Evolutionary conservation across 2,797 vertebrate species (phyloP), one percentile per base, ranked within the genome.

Genomic region (Discoglossus pictus): DNA sequence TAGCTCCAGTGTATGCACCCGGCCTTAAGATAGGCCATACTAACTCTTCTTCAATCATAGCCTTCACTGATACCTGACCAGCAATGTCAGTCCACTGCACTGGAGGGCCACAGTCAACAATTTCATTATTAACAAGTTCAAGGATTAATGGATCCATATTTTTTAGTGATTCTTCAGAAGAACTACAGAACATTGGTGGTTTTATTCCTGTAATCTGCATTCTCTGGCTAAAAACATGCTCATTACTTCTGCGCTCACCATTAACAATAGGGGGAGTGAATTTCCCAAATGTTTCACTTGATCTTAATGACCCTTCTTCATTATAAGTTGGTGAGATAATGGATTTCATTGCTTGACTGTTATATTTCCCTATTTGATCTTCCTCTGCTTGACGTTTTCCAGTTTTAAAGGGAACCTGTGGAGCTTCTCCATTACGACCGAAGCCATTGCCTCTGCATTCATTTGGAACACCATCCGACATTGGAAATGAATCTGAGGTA

Each of bases 11-110:
- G 70, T 75, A 90, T 9, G 80, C 83, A 15, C 89, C 88, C 1
- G 94, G 92, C 68, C 96, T 87, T 65, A 98, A 80, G 75, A 92
- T 85, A 2, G 97, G 97, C 97, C 96, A 97, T 76, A 99, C 80
- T 65, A 98, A 80, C 82, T 98, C 93, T 79, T 99, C 94, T 80
- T 99, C 95, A 15, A 98, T 85, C 47, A 90, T 87, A 46, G 91
- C 91, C 82, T 97, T 97, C 61, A 95, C 87, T 0, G 91, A 84
- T 39, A 79, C 87, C 73, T 96, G 93, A 39, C 97, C 95, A 0
- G 88, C 91, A 27, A 98, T 82, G 73, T 96, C 96, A 0, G 89
- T 87, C 97, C 97, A 98, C 75, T 92, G 88, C 68, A 95, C 87
- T 0, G 93, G 90, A 0, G 93, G 92, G 17, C 87, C 91, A 59